Conservation (phyloP, 30 jellyfish, hydroid and myxozoan genomes). For the Phacellophora camtschatica region DNA sequence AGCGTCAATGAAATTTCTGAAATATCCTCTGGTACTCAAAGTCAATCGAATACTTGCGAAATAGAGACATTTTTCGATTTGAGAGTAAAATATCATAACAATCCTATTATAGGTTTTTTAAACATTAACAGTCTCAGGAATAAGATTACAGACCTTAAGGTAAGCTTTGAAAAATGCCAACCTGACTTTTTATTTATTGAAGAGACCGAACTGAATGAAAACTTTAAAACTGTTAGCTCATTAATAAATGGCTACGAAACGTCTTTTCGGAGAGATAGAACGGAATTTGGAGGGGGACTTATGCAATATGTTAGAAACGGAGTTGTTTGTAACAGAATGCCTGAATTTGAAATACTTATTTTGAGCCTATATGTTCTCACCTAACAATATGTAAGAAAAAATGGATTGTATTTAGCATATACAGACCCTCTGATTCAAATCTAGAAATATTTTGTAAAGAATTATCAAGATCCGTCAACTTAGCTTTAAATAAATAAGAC, state of each 20-base stretch:
- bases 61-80: not conserved
- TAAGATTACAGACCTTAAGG: slow-evolving; percentile 32
- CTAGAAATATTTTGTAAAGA: not conserved
- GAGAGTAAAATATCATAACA: not conserved
- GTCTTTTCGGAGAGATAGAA: not conserved
- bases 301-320: not conserved
- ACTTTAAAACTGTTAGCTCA: slow-evolving; percentile 1
- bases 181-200: not conserved
- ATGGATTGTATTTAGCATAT: slow-evolving; percentile 25
- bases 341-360: no score
- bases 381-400: not conserved
- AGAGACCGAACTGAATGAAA: not conserved
- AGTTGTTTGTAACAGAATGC: no score
- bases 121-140: slow-evolving; percentile 25
- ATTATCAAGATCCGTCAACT: not conserved
- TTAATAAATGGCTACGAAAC: not conserved
- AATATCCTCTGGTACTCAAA: no score
- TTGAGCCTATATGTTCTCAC: slow-evolving; percentile 29
- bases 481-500: slow-evolving; percentile 18
- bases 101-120: not conserved
- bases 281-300: slow-evolving; percentile 38
- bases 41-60: not conserved
- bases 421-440: slow-evolving; percentile 24
- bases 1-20: no score
- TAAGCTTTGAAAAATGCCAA: slow-evolving; percentile 1